Evolutionary conservation across 2,113 vertebrate genomes (phyloP).

Genomic region (Urocynchramus pylzowi): DNA sequence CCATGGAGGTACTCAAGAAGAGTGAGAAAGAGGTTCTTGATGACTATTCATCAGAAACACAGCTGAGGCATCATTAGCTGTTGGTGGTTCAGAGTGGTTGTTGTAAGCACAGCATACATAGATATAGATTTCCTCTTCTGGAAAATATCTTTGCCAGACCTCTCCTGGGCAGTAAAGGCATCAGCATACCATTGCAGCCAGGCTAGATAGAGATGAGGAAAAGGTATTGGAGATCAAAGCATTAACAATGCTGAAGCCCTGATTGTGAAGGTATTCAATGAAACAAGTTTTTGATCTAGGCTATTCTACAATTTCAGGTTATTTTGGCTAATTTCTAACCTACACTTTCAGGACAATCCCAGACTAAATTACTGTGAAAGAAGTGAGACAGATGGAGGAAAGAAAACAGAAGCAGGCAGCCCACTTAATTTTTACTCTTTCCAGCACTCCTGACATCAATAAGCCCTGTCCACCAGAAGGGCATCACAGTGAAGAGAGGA

Average conservation of each 20-base stretch:
- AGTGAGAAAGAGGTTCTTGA: neutral
- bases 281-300: neutral
- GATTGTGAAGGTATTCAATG: neutral
- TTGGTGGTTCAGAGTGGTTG: neutral
- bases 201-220: neutral
- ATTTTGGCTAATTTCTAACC: slow-evolving; percentile 21
- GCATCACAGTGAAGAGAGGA: neutral
- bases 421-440: neutral
- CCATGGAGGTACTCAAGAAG: neutral
- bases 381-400: slow-evolving; percentile 4
- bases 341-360: neutral
- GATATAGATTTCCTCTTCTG: neutral
- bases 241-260: neutral
- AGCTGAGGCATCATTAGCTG: neutral
- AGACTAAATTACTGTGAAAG: slow-evolving; percentile 1
- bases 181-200: neutral
- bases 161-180: neutral
- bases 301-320: neutral
- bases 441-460: neutral
- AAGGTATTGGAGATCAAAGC: neutral
- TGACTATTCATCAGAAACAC: neutral
- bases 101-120: neutral
- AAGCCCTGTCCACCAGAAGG: neutral
- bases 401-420: slow-evolving; percentile 19
- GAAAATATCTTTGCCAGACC: neutral